Evolutionary conservation across 92 coral and sea anemone species (phyloP), one percentile per base, ranked within the genome.

Genomic region (Heliopora coerulea): DNA sequence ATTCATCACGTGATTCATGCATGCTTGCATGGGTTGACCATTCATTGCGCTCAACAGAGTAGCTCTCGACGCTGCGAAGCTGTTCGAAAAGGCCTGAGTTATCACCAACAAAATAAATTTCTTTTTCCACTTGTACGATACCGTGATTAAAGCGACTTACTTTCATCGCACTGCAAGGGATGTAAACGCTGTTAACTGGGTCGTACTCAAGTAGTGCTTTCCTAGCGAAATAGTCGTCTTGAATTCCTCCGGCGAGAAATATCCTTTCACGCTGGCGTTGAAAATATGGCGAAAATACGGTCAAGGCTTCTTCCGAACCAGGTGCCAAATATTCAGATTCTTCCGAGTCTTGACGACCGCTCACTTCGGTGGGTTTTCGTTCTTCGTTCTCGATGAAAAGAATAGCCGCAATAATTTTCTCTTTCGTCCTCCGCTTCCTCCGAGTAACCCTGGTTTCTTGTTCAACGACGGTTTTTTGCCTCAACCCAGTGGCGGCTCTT

Each of bases 11-110:
- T 42, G 74, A 58, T 27, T 67, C 74, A 3, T 21, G 74, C 74
- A 67, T 67, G 74, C 74, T 67, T 3, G 74, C 21, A n/a, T 46
- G 7, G 28, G 20, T 18, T 5, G 58, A 23, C 74, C 74, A 67
- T 20, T 67, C 54, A 17, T 13, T 19, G 19, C 33, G 37, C 10
- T 67, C 59, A 18, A 30, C 35, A n/a, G 57, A 67, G 42, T 67
- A 67, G 34, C 74, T 67, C 40, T 67, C 74, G 31, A 44, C 74
- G 34, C 56, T 17, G 33, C 74, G 74, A 2, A 67, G 41, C 74
- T 67, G 74, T 33, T 67, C 74, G 42, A 67, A 67, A 59, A 44
- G 46, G 2, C 74, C 74, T 11, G 74, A 67, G 74, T 67, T 67
- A 0, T 59, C 74, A 15, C 74, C 74, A 11, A 67, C 74, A 3